A percentile compares a stretch with the other conserved stretches of the same genome.
Evolutionary conservation across 2,797 vertebrate genomes (phyloP).

Genomic region (Epinephelus malabaricus): DNA sequence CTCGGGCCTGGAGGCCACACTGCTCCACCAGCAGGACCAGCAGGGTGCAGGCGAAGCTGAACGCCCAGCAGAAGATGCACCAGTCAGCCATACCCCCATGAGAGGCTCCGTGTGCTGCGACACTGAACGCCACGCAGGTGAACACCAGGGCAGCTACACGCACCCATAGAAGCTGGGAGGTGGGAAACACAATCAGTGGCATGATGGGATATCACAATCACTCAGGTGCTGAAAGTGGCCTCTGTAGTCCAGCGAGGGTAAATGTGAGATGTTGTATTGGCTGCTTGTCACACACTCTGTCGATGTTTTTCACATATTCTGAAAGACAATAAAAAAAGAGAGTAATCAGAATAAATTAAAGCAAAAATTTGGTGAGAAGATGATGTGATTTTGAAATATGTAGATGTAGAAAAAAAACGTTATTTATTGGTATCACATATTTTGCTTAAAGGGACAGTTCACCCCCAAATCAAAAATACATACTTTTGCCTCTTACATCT

Average conservation of each 20-base stretch:
- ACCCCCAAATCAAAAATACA: no score
- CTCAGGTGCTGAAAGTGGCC: not conserved
- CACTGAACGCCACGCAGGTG: slow-evolving; percentile 89
- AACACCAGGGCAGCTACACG: slow-evolving; percentile 87
- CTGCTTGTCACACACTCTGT: slow-evolving; percentile 30
- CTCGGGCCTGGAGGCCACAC: slow-evolving; percentile 82
- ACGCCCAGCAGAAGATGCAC: slow-evolving; percentile 93
- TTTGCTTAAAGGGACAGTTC: not conserved
- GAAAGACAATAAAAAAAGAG: slow-evolving; percentile 13
- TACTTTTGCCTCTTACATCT: no score
- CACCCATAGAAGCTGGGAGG: slow-evolving; percentile 84
- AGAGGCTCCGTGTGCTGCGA: slow-evolving; percentile 65
- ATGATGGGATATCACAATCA: slow-evolving; percentile 69
- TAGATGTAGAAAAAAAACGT: no score
- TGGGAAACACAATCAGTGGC: slow-evolving; percentile 74
- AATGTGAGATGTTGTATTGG: slow-evolving; percentile 2
- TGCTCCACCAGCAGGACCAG: slow-evolving; percentile 90
- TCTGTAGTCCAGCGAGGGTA: not conserved
- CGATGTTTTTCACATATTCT: slow-evolving; percentile 42
- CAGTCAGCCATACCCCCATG: slow-evolving; percentile 73
- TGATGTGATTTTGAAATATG: not conserved
- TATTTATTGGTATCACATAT: not conserved
- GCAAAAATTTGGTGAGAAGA: not conserved
- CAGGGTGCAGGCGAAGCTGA: slow-evolving; percentile 89
- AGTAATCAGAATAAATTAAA: not conserved